Conservation (phyloP, 2,113 vertebrate species). For the Jaculus jaculus region DNA sequence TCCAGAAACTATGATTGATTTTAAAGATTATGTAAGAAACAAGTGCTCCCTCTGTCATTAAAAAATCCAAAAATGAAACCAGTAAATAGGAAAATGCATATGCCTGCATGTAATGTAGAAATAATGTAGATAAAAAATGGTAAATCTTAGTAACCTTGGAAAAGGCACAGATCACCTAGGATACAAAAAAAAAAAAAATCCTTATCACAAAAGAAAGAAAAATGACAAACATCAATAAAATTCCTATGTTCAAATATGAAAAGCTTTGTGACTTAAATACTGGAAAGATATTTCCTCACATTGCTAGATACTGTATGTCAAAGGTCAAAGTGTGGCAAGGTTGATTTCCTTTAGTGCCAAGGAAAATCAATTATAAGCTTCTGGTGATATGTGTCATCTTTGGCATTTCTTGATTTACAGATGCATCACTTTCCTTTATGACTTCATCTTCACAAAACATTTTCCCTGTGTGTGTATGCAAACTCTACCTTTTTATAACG, state of each 20-base stretch:
- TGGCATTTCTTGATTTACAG: neutral
- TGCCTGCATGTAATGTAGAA: slow-evolving; percentile 27
- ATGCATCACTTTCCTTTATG: neutral
- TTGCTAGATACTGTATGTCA: neutral
- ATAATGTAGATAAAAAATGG: slow-evolving; percentile 10
- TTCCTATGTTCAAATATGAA: neutral
- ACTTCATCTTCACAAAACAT: neutral
- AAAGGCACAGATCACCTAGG: neutral
- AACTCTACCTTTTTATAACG: neutral
- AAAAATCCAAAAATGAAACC: slow-evolving; percentile 32
- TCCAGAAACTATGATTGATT: slow-evolving; percentile 55
- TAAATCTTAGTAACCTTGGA: slow-evolving; percentile 46
- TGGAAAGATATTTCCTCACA: neutral
- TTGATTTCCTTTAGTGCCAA: neutral
- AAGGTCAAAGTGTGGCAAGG: fast-evolving
- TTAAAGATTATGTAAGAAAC: slow-evolving; percentile 45
- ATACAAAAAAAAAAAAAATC: neutral
- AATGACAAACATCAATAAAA: neutral
- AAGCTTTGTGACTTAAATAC: neutral
- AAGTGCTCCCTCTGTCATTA: slow-evolving; percentile 13
- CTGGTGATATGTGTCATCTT: neutral
- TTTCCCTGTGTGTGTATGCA: neutral
- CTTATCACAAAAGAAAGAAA: neutral
- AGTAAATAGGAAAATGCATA: neutral
- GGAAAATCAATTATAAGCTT: neutral